These are phyloP conservation scores for Diglossa cyanea DNA, from an alignment of 2,797 vertebrate genomes.

Conservation along the genomic window DNA sequence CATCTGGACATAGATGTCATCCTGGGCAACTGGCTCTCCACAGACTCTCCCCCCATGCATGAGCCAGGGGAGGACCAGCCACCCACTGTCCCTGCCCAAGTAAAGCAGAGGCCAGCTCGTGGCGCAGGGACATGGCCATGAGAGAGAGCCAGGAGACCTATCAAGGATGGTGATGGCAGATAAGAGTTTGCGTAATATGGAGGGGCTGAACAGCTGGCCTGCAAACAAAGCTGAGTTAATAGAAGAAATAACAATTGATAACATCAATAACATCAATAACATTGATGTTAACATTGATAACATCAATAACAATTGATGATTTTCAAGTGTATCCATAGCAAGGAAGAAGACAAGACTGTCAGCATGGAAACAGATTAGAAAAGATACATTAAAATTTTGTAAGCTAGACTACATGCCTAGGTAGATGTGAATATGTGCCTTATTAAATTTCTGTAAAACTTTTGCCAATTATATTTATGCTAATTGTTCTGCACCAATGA, in stretches of 20 bases:
- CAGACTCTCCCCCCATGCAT: not conserved
- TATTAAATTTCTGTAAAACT: not conserved
- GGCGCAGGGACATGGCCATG: not conserved
- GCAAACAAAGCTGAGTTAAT: not conserved
- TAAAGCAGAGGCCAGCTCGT: not conserved
- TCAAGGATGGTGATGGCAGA: not conserved
- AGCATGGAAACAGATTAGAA: not conserved
- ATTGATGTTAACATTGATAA: too few relatives aligned
- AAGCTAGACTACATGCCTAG: not conserved
- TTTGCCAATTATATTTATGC: not conserved
- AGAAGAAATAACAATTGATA: not conserved
- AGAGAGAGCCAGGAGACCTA: not conserved
- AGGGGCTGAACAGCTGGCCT: not conserved
- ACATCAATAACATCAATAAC: too few relatives aligned
- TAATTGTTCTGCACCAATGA: not conserved
- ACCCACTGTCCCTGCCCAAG: not conserved
- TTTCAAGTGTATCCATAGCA: not conserved
- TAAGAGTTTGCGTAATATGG: rapidly evolving
- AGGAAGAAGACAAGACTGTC: not conserved
- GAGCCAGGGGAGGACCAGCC: not conserved
- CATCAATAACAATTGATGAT: not conserved
- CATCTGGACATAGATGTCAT: not conserved
- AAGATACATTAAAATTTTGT: not conserved
- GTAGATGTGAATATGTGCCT: not conserved
- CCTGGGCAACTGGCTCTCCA: not conserved